A percentile compares a stretch with the other conserved stretches of the same genome.
phyloP scores from a whole-genome alignment of 2,888 invertebrate genomes.

The Acanthococcus lagerstroemiae region DNA sequence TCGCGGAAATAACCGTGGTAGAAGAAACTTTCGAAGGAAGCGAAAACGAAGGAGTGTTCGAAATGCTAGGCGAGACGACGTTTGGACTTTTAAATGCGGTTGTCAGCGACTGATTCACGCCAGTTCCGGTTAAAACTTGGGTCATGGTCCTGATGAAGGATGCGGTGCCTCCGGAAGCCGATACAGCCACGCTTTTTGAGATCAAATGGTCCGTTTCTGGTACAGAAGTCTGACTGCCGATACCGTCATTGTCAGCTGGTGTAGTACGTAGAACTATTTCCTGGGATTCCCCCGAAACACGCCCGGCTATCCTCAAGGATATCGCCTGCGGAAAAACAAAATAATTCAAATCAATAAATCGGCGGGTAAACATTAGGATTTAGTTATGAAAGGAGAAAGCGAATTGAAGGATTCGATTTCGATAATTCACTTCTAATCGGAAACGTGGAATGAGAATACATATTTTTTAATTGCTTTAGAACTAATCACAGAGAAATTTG shows the following conservation, averaged over 20 bases:
- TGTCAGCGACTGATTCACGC: background rate
- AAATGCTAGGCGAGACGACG: slow-evolving; percentile 49
- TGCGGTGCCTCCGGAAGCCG: slow-evolving; percentile 27
- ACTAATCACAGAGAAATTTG: too few relatives aligned
- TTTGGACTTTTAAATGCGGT: slow-evolving; percentile 52
- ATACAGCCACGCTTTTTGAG: slow-evolving; percentile 31
- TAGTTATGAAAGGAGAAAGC: too few relatives aligned
- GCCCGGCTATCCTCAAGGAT: slow-evolving; percentile 53
- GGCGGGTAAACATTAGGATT: too few relatives aligned
- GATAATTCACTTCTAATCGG: background rate
- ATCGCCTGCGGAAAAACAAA: slow-evolving; percentile 44
- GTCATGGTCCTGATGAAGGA: slow-evolving; percentile 38
- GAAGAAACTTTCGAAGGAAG: slow-evolving; percentile 37
- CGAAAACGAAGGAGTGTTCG: background rate
- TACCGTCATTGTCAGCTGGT: slow-evolving; percentile 41
- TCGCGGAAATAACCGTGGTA: slow-evolving; percentile 36
- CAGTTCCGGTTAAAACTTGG: slow-evolving; percentile 17
- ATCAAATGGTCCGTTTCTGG: slow-evolving; percentile 31
- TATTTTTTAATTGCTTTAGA: too few relatives aligned
- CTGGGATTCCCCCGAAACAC: slow-evolving; percentile 57
- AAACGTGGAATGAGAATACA: too few relatives aligned
- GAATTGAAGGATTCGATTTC: too few relatives aligned
- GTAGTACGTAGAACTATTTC: slow-evolving; percentile 57
- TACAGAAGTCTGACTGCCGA: slow-evolving; percentile 15
- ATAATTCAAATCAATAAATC: background rate